Percentiles rank a stretch among this genome's conserved stretches.
Conservation (phyloP, 2,888 invertebrate species). For the Euclidia mi region DNA sequence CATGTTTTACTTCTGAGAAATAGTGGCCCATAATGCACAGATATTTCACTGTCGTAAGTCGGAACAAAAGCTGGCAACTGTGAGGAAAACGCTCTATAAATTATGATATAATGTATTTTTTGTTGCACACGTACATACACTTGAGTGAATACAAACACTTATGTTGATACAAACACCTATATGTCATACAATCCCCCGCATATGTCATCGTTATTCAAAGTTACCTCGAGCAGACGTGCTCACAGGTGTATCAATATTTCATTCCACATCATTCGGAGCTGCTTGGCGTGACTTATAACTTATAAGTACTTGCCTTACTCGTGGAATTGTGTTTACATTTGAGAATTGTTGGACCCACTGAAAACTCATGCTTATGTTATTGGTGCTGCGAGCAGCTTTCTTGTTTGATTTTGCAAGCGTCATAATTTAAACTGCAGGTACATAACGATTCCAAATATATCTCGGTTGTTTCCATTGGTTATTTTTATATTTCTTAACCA, state of each 20-base stretch:
- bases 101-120: slow-evolving; percentile 38
- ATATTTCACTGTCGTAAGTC: slow-evolving; percentile 45
- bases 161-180: slow-evolving; percentile 46
- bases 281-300: slow-evolving; percentile 19
- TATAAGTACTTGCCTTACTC: slow-evolving; percentile 23
- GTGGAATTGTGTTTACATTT: slow-evolving; percentile 11
- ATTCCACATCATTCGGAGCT: slow-evolving; percentile 30
- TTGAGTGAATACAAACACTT: slow-evolving; percentile 45
- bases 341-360: background rate
- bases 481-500: too few relatives aligned
- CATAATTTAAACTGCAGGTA: too few relatives aligned
- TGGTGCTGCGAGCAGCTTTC: too few relatives aligned
- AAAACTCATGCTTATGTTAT: background rate
- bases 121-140: slow-evolving; percentile 28
- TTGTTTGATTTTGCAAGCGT: too few relatives aligned
- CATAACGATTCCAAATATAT: too few relatives aligned
- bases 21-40: slow-evolving; percentile 45
- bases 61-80: slow-evolving; percentile 39
- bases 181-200: slow-evolving; percentile 46
- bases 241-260: slow-evolving; percentile 54
- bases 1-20: slow-evolving; percentile 36
- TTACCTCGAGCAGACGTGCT: slow-evolving; percentile 39
- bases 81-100: slow-evolving; percentile 43
- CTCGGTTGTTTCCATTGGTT: too few relatives aligned
- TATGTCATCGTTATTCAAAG: slow-evolving; percentile 52